Conservation (phyloP, 1,140 invertebrate genomes). For the Prorops nasuta region DNA sequence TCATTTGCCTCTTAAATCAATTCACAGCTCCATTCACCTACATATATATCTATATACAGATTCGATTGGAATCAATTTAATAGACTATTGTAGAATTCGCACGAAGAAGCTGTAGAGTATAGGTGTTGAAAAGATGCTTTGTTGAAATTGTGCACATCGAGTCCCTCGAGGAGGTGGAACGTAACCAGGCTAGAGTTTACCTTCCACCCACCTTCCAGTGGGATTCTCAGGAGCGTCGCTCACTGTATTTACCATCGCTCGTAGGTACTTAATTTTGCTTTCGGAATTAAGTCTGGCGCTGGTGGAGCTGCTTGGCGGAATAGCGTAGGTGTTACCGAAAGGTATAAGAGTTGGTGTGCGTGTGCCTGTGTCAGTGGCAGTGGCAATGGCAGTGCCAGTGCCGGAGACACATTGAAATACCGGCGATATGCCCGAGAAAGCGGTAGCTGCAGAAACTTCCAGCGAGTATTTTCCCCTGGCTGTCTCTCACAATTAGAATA, state of each 20-base stretch:
- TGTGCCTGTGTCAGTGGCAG: conserved; percentile 23
- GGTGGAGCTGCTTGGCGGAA: conserved; percentile 16
- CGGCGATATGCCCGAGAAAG: conserved; percentile 34
- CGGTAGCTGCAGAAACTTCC: conserved; percentile 42
- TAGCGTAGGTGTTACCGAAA: conserved; percentile 35
- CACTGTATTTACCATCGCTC: conserved; percentile 44
- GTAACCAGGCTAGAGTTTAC: conserved; percentile 19
- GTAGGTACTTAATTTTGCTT: conserved; percentile 53
- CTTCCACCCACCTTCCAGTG: conserved; percentile 2
- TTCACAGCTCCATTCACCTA: no score
- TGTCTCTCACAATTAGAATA: conserved; percentile 56
- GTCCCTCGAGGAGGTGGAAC: conserved; percentile 11
- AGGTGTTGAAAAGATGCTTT: no score
- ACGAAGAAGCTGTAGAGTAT: no score
- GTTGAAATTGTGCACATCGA: no score
- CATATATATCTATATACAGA: not conserved
- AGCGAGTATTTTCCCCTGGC: conserved; percentile 51
- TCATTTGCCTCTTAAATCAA: no score
- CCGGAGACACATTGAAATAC: conserved; percentile 43
- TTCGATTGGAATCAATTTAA: not conserved
- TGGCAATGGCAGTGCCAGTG: conserved; percentile 14
- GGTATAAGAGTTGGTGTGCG: conserved; percentile 23
- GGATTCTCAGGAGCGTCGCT: no score
- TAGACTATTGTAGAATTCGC: no score
- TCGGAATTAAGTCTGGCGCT: conserved; percentile 45